A percentile compares a stretch with the other conserved stretches of the same genome.
These are phyloP conservation scores for Pica pica DNA, from an alignment of 2,113 vertebrate genomes.

Conservation along the genomic window DNA sequence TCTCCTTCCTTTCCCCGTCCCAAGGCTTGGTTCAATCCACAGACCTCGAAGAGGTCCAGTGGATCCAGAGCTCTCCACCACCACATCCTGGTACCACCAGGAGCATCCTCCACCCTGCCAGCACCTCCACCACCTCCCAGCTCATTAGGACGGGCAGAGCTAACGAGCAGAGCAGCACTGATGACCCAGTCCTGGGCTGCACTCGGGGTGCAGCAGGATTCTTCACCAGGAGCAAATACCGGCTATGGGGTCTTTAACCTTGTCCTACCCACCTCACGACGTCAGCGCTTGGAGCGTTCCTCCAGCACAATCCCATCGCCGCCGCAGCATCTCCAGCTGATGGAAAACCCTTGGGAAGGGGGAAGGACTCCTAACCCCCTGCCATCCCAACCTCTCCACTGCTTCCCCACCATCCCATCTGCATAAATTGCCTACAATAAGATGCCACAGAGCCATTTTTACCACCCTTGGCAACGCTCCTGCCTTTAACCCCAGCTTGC, in stretches of 20 bases:
- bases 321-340: neutral
- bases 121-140: neutral
- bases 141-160: neutral
- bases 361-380: neutral
- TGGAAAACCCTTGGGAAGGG: neutral
- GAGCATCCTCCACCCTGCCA: neutral
- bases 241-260: neutral
- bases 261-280: fast-evolving
- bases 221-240: fast-evolving
- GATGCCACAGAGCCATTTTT: neutral
- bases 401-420: neutral
- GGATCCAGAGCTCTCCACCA: neutral
- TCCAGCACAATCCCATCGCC: neutral
- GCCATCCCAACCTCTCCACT: neutral
- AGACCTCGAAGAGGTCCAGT: fast-evolving
- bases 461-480: fast-evolving
- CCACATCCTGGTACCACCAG: neutral
- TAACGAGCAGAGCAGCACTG: fast-evolving
- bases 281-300: neutral
- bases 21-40: neutral
- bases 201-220: fast-evolving
- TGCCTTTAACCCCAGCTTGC: neutral
- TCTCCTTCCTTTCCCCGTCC: neutral
- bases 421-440: fast-evolving
- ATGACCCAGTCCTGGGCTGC: neutral